Percentiles rank a stretch among this genome's conserved stretches.
phyloP scores from a whole-genome alignment of 1,140 invertebrate genomes.

The Drosophila jambulina region DNA sequence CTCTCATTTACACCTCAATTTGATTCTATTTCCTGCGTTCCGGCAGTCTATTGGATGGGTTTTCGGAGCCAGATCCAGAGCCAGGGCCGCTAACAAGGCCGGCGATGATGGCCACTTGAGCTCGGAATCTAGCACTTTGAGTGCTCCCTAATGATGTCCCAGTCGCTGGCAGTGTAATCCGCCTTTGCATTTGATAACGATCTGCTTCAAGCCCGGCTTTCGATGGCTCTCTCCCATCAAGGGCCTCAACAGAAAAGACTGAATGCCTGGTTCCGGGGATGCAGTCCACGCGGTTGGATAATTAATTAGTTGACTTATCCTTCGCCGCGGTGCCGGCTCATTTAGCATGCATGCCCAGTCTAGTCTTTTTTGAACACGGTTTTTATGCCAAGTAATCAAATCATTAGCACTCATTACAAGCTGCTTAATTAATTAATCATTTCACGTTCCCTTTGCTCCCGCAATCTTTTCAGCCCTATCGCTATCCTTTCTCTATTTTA shows the following conservation, averaged over 20 bases:
- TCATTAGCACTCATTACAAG: slow-evolving; percentile 75
- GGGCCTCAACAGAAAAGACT: slow-evolving; percentile 8
- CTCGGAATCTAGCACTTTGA: slow-evolving; percentile 40
- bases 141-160: slow-evolving; percentile 63
- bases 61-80: not conserved
- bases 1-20: slow-evolving; percentile 81
- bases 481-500: slow-evolving; percentile 17
- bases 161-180: slow-evolving; percentile 32
- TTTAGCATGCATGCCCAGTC: slow-evolving; percentile 38
- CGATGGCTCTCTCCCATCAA: slow-evolving; percentile 2
- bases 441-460: slow-evolving; percentile 35
- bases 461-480: slow-evolving; percentile 9
- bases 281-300: slow-evolving; percentile 1
- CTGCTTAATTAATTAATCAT: slow-evolving; percentile 75
- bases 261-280: not conserved
- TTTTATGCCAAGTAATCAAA: slow-evolving; percentile 72
- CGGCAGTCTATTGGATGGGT: slow-evolving; percentile 36
- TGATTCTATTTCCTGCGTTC: slow-evolving; percentile 74
- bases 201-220: slow-evolving; percentile 47
- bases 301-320: slow-evolving; percentile 57
- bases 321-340: slow-evolving; percentile 11
- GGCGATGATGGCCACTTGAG: slow-evolving; percentile 57
- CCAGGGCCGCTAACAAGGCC: slow-evolving; percentile 29
- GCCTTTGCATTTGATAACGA: slow-evolving; percentile 67
- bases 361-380: slow-evolving; percentile 27